These are phyloP conservation scores for Myocastor coypus DNA, from an alignment of 2,113 vertebrate species.

Conservation along the genomic window DNA sequence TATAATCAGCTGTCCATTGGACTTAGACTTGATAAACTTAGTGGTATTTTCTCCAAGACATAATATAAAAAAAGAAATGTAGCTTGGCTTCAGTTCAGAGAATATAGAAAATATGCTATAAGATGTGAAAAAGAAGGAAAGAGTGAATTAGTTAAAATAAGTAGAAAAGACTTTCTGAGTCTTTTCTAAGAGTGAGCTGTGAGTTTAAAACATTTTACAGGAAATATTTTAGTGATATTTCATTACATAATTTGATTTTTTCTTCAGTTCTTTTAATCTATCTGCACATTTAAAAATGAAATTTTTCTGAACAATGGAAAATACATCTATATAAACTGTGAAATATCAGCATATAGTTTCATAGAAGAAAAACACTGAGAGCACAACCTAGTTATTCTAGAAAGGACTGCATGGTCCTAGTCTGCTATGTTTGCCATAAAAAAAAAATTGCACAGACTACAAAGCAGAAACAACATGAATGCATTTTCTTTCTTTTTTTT, in stretches of 20 bases:
- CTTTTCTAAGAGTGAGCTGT: background rate
- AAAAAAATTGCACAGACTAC: background rate
- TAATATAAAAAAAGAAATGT: constrained; percentile 38
- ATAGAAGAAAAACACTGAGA: background rate
- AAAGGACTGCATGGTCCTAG: background rate
- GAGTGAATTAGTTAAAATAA: background rate
- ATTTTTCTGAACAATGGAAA: background rate
- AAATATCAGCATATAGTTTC: constrained; percentile 1
- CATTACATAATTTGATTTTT: background rate
- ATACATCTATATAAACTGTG: background rate
- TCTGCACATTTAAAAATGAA: background rate
- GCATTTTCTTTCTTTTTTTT: no score
- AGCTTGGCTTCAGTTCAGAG: background rate
- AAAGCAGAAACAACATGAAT: background rate
- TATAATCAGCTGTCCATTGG: background rate
- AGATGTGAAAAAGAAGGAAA: background rate
- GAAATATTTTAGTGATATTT: background rate
- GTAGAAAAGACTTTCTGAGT: background rate
- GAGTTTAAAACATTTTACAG: background rate
- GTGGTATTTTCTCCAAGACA: constrained; percentile 3
- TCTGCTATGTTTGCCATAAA: background rate
- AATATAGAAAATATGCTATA: constrained; percentile 8
- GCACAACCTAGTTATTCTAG: background rate
- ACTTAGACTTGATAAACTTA: background rate
- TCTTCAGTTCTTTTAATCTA: background rate